These are phyloP conservation scores for Turdus rufiventris DNA, from an alignment of 2,113 vertebrate species.

Conservation along the genomic window DNA sequence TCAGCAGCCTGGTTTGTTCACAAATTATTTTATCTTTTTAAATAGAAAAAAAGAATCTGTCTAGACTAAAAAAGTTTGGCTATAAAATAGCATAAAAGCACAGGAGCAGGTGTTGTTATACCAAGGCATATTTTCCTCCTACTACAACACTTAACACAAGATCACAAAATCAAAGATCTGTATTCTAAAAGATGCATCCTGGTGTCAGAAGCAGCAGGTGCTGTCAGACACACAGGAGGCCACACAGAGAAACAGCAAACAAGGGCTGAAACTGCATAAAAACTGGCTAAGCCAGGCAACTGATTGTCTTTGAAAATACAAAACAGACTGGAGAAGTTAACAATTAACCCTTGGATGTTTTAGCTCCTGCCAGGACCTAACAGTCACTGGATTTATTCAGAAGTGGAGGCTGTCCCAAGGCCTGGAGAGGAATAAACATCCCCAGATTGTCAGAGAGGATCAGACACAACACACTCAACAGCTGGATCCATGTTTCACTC, in stretches of 20 bases:
- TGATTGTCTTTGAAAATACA: neutral
- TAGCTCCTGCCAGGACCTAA: neutral
- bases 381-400: neutral
- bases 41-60: conserved; percentile 50
- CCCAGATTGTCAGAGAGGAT: neutral
- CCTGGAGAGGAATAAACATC: neutral
- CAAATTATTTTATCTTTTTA: neutral
- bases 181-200: conserved; percentile 1
- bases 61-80: conserved; percentile 51
- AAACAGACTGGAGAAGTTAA: neutral
- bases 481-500: neutral
- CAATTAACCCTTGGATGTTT: neutral
- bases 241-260: neutral
- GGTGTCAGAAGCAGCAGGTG: neutral
- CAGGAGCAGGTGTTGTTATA: neutral
- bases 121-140: neutral
- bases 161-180: neutral
- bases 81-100: conserved; percentile 53
- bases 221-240: neutral
- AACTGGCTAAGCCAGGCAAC: conserved; percentile 40
- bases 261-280: neutral
- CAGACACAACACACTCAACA: neutral
- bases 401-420: neutral
- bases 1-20: conserved; percentile 45
- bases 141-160: conserved; percentile 18